A percentile compares a stretch with the other conserved stretches of the same genome.
Conservation (phyloP, 2,888 invertebrate genomes). For the Luperina testacea region DNA sequence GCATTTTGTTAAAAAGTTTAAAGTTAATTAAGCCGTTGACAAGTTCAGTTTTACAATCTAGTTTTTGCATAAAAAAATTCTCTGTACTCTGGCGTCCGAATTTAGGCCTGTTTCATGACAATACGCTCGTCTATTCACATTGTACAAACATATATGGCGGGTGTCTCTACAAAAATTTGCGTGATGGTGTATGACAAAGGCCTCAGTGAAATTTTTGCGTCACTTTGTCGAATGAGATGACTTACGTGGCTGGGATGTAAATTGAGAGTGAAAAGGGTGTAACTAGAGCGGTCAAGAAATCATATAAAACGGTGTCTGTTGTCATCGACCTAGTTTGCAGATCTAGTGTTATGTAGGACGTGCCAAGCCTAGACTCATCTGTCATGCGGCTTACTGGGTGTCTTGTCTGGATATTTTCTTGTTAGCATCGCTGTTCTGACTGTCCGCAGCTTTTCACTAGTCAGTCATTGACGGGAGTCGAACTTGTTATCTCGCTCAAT, state of each 20-base stretch:
- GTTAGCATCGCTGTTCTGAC: constrained; percentile 28
- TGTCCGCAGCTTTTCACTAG: not conserved
- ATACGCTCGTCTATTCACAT: not conserved
- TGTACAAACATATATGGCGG: not conserved
- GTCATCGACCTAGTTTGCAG: constrained; percentile 66
- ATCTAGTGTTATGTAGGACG: constrained; percentile 50
- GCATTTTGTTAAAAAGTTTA: constrained; percentile 23
- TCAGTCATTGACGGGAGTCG: constrained; percentile 17
- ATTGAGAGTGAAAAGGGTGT: constrained; percentile 7
- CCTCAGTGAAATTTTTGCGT: constrained; percentile 13
- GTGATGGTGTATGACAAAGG: constrained; percentile 5
- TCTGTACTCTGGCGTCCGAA: not conserved
- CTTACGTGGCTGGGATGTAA: not conserved
- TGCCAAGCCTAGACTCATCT: constrained; percentile 61
- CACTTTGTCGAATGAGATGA: not conserved
- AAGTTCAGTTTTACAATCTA: constrained; percentile 18
- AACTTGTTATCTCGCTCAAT: constrained; percentile 22
- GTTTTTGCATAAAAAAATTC: not conserved
- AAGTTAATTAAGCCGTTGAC: constrained; percentile 31
- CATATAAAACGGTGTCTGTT: constrained; percentile 24
- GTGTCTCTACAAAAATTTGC: not conserved
- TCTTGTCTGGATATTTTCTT: constrained; percentile 43
- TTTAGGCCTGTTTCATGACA: not conserved
- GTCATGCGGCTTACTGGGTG: constrained; percentile 57
- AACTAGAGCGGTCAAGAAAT: constrained; percentile 8